Conservation (phyloP, 2,797 vertebrate genomes). For the Neosalanx taihuensis region DNA sequence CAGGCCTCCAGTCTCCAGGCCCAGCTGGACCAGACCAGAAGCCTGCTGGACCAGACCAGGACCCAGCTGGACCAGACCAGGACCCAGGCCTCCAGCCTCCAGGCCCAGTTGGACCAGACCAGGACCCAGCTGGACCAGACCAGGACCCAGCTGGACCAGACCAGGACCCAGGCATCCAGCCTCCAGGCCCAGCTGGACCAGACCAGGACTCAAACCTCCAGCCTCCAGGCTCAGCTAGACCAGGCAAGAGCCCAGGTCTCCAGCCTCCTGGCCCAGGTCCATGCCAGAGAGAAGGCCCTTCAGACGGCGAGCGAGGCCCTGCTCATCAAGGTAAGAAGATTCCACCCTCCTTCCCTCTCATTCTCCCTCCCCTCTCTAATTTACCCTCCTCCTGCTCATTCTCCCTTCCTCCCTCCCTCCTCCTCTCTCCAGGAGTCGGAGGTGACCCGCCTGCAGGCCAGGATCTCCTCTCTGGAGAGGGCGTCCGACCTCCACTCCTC, state of each 20-base stretch:
- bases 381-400: too few species aligned
- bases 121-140: slow-evolving; percentile 37
- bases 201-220: slow-evolving; percentile 39
- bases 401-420: neutral
- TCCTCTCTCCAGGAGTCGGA: slow-evolving; percentile 73
- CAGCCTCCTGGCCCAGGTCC: slow-evolving; percentile 54
- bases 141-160: slow-evolving; percentile 70
- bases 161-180: slow-evolving; percentile 39
- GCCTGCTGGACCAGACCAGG: slow-evolving; percentile 39
- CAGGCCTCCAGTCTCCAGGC: slow-evolving; percentile 9
- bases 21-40: slow-evolving; percentile 25
- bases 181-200: slow-evolving; percentile 37
- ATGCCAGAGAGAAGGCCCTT: slow-evolving; percentile 66
- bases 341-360: neutral
- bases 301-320: slow-evolving; percentile 72
- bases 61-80: slow-evolving; percentile 33
- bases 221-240: slow-evolving; percentile 62
- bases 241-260: slow-evolving; percentile 54
- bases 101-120: slow-evolving; percentile 48
- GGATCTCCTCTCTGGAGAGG: slow-evolving; percentile 74
- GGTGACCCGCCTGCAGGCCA: slow-evolving; percentile 76
- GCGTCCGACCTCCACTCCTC: slow-evolving; percentile 58
- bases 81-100: slow-evolving; percentile 33
- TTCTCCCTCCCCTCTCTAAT: neutral
- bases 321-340: slow-evolving; percentile 74